Conservation (phyloP, 2,113 vertebrate species). For the Eublepharis macularius region DNA sequence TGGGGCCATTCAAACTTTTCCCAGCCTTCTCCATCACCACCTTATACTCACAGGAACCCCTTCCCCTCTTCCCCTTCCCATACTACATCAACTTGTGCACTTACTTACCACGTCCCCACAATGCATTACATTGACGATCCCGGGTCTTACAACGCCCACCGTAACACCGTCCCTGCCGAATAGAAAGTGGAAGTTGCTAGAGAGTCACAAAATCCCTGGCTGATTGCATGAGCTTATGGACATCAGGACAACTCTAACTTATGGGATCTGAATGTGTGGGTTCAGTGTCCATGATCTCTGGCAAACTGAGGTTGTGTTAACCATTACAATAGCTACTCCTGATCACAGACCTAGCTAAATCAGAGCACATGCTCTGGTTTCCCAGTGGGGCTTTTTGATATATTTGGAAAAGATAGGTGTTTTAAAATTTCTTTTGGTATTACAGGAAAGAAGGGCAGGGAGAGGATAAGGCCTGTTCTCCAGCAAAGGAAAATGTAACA, state of each 20-base stretch:
- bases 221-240: neutral
- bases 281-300: neutral
- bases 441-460: neutral
- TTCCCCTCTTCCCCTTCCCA: neutral
- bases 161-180: slow-evolving; percentile 88
- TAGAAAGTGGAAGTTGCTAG: neutral
- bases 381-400: neutral
- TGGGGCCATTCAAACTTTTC: too few relatives aligned
- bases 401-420: neutral
- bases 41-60: neutral
- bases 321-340: neutral
- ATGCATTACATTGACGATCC: slow-evolving; percentile 86
- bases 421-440: neutral
- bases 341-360: neutral
- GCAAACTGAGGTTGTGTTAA: neutral
- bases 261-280: neutral
- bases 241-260: neutral
- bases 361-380: neutral
- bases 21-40: too few relatives aligned
- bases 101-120: slow-evolving; percentile 90
- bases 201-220: neutral
- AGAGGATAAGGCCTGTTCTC: neutral
- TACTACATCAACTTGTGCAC: neutral
- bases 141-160: slow-evolving; percentile 89
- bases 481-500: neutral